Percentiles rank a stretch among this genome's conserved stretches.
Evolutionary conservation across 2,888 invertebrate species (phyloP).

Genomic region (Dolichopus griseipennis): DNA sequence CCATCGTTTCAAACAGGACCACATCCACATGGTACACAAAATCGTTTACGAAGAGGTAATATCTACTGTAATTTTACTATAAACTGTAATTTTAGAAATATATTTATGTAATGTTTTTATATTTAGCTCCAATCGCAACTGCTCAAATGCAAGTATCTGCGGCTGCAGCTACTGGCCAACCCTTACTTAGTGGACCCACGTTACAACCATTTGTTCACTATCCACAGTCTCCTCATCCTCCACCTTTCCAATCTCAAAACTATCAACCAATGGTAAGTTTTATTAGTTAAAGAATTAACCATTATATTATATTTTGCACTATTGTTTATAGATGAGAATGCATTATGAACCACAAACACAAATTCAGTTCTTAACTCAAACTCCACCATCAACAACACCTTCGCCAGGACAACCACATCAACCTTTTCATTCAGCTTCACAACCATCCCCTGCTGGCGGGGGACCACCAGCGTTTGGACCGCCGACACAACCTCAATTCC

Average conservation of each 20-base stretch:
- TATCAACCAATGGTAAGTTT: slow-evolving; percentile 47
- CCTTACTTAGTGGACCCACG: slow-evolving; percentile 71
- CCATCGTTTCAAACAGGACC: slow-evolving; percentile 38
- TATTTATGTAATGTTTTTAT: slow-evolving; percentile 15
- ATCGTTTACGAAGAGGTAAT: slow-evolving; percentile 43
- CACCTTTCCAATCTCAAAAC: slow-evolving; percentile 45
- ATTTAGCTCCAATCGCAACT: slow-evolving; percentile 47
- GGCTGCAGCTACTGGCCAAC: slow-evolving; percentile 64
- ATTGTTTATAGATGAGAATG: slow-evolving; percentile 51
- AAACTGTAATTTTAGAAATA: too few relatives aligned
- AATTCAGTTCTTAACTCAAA: slow-evolving; percentile 50
- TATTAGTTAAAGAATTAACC: slow-evolving; percentile 15
- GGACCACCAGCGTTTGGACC: slow-evolving; percentile 45
- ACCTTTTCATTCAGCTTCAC: slow-evolving; percentile 51
- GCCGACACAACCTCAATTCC: slow-evolving; percentile 46
- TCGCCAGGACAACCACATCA: slow-evolving; percentile 51
- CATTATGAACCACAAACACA: slow-evolving; percentile 51
- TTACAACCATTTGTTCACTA: slow-evolving; percentile 60
- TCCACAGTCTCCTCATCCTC: slow-evolving; percentile 51
- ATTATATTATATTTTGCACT: slow-evolving; percentile 11
- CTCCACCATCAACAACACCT: slow-evolving; percentile 49
- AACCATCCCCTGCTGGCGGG: slow-evolving; percentile 49
- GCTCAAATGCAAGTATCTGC: slow-evolving; percentile 71
- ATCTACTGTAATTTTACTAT: slow-evolving; percentile 9
- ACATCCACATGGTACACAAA: slow-evolving; percentile 38